A percentile compares a stretch with the other conserved stretches of the same genome.
These are phyloP conservation scores for Plestiodon gilberti DNA, from an alignment of 2,113 vertebrate species.

Conservation along the genomic window DNA sequence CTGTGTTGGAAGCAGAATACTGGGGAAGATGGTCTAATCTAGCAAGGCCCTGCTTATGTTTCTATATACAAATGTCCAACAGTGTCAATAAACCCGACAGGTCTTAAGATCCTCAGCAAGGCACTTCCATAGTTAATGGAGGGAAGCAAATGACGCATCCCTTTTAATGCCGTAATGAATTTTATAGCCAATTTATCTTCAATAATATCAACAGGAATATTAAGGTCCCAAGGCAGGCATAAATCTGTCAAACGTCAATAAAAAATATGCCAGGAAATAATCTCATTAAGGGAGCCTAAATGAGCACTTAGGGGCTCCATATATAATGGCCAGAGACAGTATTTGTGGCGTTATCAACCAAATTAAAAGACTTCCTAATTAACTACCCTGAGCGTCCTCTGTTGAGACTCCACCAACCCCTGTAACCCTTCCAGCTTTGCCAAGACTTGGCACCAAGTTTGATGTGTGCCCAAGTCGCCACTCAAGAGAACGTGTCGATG, in stretches of 20 bases:
- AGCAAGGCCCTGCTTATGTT: neutral
- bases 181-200: conserved; percentile 46
- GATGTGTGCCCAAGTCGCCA: fast-evolving
- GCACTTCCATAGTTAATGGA: neutral
- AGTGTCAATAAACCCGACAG: neutral
- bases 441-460: neutral
- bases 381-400: neutral
- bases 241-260: conserved; percentile 28
- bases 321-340: neutral
- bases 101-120: neutral
- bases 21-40: neutral
- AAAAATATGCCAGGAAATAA: neutral
- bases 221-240: conserved; percentile 27
- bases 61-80: neutral
- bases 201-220: conserved; percentile 28
- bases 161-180: conserved; percentile 35
- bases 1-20: neutral
- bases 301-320: neutral
- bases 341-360: neutral
- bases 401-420: fast-evolving
- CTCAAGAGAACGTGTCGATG: neutral
- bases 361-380: neutral
- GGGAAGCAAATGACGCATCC: neutral
- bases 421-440: fast-evolving
- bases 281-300: conserved; percentile 34